A percentile compares a stretch with the other conserved stretches of the same genome.
phyloP scores from a whole-genome alignment of 2,888 invertebrate genomes.

The Lomographa bimaculata region DNA sequence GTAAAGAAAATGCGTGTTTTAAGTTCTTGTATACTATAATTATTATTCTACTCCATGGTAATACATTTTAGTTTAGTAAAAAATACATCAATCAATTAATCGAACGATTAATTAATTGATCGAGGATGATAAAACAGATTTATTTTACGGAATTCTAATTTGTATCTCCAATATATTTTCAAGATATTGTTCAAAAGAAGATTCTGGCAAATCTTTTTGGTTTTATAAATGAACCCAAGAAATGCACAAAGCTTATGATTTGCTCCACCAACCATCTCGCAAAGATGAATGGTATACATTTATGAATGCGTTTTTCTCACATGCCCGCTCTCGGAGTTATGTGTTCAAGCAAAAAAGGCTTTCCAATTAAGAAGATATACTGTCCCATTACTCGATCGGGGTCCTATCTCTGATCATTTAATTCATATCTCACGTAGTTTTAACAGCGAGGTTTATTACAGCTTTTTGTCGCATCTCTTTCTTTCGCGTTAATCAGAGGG shows the following conservation, averaged over 20 bases:
- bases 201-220: no score
- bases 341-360: constrained; percentile 58
- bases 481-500: not conserved
- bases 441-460: constrained; percentile 30
- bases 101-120: no score
- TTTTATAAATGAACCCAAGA: no score
- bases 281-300: constrained; percentile 68
- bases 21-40: no score
- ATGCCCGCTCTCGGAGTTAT: constrained; percentile 53
- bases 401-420: constrained; percentile 63
- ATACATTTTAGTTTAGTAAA: no score
- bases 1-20: no score
- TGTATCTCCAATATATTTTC: no score
- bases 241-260: not conserved
- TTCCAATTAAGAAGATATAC: constrained; percentile 78
- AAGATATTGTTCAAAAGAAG: no score
- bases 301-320: constrained; percentile 73
- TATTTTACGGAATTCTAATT: no score
- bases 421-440: constrained; percentile 74
- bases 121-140: no score
- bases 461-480: constrained; percentile 24
- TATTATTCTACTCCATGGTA: no score
- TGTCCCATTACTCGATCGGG: constrained; percentile 60
- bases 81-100: no score
- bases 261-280: constrained; percentile 23